Base-by-base conservation (phyloP, 1,140 invertebrate species). In the Papilio polyxenes region DNA sequence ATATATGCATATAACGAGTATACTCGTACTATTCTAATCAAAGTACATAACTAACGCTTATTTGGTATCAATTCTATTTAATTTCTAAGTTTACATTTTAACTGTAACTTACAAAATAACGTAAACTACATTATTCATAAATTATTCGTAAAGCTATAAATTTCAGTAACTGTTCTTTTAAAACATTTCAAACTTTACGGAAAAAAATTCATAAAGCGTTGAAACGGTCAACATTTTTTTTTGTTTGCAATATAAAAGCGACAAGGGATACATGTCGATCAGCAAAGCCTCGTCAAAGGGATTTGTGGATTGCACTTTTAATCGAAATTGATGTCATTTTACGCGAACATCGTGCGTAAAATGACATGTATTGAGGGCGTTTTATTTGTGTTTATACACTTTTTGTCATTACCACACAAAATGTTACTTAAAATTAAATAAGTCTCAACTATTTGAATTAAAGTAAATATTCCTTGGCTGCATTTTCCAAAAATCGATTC, bases 261-360 rank as follows among this genome's bases (percentile, higher is more conserved):
- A 31, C 62, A 23, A 5, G 62, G 62, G 62, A 65, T 72, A 72
- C 65, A 72, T 5, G 65, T 72, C 31, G 65, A 72, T 37, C 65
- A 40, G 31, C 23, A 72, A 72, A 23, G 65, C 65, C 37, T 72
- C 65, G 31, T 37, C 65, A 72, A 72, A 37, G 65, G 65, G 31
- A 72, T 72, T 72, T 72, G 31, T 13, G 65, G 62, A 31, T 72
- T 72, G 65, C 65, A 72, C 65, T 72, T 72, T 72, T 72, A 72
- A 72, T 72, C 13, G 65, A 72, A 31, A 72, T 72, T 72, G 65
- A 72, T 72, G 65, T 72, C 31, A 31, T 15, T 65, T 65, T 31
- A 31, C 23, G 37, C 65, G 31, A 72, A 72, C 23, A 40, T 6
- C 23, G 65, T 3, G 31, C 13, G 31, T 72, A 40, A 65, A 65